Conservation (phyloP, 2,888 invertebrate species). For the Euspilapteryx auroguttella region DNA sequence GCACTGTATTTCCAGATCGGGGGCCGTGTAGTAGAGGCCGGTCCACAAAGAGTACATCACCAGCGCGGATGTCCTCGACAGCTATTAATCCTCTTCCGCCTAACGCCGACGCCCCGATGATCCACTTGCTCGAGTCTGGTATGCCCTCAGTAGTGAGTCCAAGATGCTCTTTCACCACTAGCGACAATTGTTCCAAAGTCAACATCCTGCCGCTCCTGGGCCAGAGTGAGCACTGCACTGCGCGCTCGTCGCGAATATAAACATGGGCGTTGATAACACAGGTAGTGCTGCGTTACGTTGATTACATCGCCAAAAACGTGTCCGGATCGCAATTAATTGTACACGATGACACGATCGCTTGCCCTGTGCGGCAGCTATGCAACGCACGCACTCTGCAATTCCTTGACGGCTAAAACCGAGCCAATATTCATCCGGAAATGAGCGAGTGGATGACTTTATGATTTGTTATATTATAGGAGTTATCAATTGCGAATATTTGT, state of each 20-base stretch:
- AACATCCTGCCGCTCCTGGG: slow-evolving; percentile 50
- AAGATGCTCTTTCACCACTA: slow-evolving; percentile 45
- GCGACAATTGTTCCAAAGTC: slow-evolving; percentile 50
- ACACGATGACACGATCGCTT: too few relatives aligned
- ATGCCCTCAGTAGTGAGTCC: slow-evolving; percentile 22
- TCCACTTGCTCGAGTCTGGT: slow-evolving; percentile 53
- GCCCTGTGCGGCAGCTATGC: slow-evolving; percentile 15
- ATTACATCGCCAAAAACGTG: slow-evolving; percentile 32
- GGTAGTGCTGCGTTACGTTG: slow-evolving; percentile 23
- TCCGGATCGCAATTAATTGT: too few relatives aligned
- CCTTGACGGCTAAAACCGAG: too few relatives aligned
- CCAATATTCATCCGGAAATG: too few relatives aligned
- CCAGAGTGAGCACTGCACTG: slow-evolving; percentile 44
- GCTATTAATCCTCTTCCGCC: slow-evolving; percentile 76
- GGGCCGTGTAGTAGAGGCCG: slow-evolving; percentile 72
- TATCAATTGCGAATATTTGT: too few relatives aligned
- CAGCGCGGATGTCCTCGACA: slow-evolving; percentile 63
- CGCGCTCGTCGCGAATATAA: slow-evolving; percentile 37
- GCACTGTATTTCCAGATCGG: slow-evolving; percentile 52
- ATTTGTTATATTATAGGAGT: too few relatives aligned
- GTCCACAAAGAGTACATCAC: slow-evolving; percentile 73
- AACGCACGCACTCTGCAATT: background rate
- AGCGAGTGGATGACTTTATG: too few relatives aligned
- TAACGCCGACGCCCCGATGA: slow-evolving; percentile 58
- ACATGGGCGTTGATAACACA: slow-evolving; percentile 41